phyloP scores from a whole-genome alignment of 2,113 vertebrate species.

The Sturnira hondurensis region DNA sequence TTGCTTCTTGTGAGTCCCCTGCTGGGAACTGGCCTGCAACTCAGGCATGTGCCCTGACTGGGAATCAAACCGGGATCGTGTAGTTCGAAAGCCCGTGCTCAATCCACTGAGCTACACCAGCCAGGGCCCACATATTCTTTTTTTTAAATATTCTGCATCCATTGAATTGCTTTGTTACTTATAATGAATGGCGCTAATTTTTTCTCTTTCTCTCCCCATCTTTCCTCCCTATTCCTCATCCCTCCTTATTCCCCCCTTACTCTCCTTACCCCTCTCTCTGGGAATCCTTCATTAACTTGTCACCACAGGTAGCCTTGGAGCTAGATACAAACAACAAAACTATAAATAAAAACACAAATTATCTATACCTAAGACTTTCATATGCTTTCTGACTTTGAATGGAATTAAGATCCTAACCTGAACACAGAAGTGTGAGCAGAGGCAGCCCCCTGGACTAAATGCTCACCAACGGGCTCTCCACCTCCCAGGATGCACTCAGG shows the following conservation, averaged over 20 bases:
- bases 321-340: not conserved
- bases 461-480: not conserved
- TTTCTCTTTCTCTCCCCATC: not conserved
- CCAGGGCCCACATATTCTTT: too few species aligned
- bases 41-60: too few species aligned
- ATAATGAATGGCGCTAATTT: not conserved
- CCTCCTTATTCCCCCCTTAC: not conserved
- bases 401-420: not conserved
- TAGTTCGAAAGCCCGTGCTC: too few species aligned
- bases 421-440: not conserved
- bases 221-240: not conserved
- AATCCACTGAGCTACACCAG: too few species aligned
- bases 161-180: not conserved
- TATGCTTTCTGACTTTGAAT: not conserved
- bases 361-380: not conserved
- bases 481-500: not conserved
- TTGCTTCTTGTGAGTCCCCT: too few species aligned
- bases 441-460: not conserved
- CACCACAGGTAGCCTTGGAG: not conserved
- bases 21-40: too few species aligned
- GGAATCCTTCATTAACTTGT: not conserved
- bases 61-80: too few species aligned
- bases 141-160: not conserved
- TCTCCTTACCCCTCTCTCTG: not conserved
- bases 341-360: not conserved